phyloP scores from a whole-genome alignment of 2,888 invertebrate genomes.

The Antheraea assamensis region DNA sequence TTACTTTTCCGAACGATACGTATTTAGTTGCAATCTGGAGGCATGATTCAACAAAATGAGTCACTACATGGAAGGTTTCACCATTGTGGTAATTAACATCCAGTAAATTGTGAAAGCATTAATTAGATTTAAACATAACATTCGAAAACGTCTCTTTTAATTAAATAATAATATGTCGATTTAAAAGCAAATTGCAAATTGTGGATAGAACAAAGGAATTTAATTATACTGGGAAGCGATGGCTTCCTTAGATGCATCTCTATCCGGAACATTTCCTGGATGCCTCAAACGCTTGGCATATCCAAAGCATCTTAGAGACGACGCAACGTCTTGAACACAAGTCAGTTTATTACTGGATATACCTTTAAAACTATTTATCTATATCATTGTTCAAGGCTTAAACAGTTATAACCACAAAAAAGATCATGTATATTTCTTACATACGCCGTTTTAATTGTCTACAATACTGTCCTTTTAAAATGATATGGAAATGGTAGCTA shows the following conservation, averaged over 20 bases:
- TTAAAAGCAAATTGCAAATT: slow-evolving; percentile 28
- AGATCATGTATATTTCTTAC: no score
- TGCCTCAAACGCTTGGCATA: slow-evolving; percentile 6
- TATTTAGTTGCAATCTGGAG: no score
- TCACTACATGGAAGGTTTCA: no score
- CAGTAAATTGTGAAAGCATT: no score
- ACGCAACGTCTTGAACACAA: neutral
- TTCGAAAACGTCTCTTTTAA: neutral
- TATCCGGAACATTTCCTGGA: slow-evolving; percentile 1
- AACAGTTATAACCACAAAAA: no score
- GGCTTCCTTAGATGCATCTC: slow-evolving; percentile 17
- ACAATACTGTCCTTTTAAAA: no score
- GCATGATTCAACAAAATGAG: no score
- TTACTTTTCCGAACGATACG: no score
- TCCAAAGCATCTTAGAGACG: slow-evolving; percentile 11
- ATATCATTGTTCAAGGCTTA: neutral
- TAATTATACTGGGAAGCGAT: slow-evolving; percentile 39
- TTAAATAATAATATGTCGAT: neutral
- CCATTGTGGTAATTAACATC: no score
- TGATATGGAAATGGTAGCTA: no score
- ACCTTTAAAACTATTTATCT: neutral
- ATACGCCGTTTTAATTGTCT: no score
- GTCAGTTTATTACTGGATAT: neutral
- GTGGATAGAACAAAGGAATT: slow-evolving; percentile 44
- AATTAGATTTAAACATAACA: no score